Evolutionary conservation across 2,888 invertebrate species (phyloP).

Genomic region (Apoda limacodes): DNA sequence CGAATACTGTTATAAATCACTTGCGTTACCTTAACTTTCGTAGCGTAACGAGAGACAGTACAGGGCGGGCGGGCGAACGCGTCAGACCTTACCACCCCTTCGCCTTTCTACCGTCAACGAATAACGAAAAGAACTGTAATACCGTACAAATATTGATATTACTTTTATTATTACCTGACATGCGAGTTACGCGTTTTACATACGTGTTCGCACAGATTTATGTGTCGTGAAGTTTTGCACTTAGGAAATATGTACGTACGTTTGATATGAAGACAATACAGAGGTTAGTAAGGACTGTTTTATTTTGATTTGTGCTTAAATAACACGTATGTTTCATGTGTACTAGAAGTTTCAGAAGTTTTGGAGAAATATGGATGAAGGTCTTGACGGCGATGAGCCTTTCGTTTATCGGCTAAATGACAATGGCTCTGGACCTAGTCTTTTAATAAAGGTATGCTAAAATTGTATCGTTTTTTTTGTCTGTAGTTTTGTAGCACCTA

Average conservation of each 20-base stretch:
- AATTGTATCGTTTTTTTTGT: too few species aligned
- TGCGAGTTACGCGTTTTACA: slow-evolving; percentile 34
- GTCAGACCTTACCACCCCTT: slow-evolving; percentile 24
- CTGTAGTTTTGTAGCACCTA: too few species aligned
- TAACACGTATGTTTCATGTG: slow-evolving; percentile 1
- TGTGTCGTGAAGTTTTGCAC: slow-evolving; percentile 6
- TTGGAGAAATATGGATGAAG: slow-evolving; percentile 42
- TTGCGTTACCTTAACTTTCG: slow-evolving; percentile 33
- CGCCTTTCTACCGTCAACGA: slow-evolving; percentile 24
- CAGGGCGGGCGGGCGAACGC: slow-evolving; percentile 44
- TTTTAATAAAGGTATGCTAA: slow-evolving; percentile 79
- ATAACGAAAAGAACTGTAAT: not conserved
- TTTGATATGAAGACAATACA: slow-evolving; percentile 5
- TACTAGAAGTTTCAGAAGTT: slow-evolving; percentile 7
- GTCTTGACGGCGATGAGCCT: slow-evolving; percentile 71
- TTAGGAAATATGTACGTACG: slow-evolving; percentile 13
- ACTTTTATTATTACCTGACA: slow-evolving; percentile 33
- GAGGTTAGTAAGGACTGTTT: slow-evolving; percentile 4
- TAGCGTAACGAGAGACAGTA: slow-evolving; percentile 32
- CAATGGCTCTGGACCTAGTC: slow-evolving; percentile 78
- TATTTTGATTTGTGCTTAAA: not conserved
- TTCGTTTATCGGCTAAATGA: slow-evolving; percentile 82
- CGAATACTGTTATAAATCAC: slow-evolving; percentile 52
- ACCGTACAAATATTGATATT: slow-evolving; percentile 8
- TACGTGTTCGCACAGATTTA: slow-evolving; percentile 16